Percentiles rank a stretch among this genome's conserved stretches.
phyloP scores from a whole-genome alignment of 35 echinoderm and acorn worm species.

The Ptychodera flava region DNA sequence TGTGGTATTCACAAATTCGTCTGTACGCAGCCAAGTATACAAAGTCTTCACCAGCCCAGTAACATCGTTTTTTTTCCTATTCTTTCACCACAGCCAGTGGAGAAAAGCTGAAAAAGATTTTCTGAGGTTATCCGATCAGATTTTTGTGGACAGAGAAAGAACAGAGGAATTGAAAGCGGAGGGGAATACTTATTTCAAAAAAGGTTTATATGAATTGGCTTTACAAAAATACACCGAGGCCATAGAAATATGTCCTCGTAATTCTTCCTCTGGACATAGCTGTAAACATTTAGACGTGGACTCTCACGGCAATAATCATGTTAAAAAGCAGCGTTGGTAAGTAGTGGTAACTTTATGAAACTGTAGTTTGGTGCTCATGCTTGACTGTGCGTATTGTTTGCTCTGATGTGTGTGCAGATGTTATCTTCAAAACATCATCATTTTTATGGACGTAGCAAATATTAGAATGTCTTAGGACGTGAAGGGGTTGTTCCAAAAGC shows the following conservation, averaged over 20 bases:
- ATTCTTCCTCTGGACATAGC: neutral
- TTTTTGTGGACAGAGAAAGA: neutral
- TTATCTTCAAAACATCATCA: too few relatives aligned
- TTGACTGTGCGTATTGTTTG: too few relatives aligned
- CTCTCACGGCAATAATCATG: neutral
- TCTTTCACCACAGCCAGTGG: conserved; percentile 6
- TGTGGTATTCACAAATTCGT: too few relatives aligned
- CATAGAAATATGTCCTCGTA: conserved; percentile 12
- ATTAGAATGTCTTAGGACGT: too few relatives aligned
- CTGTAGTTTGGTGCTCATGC: too few relatives aligned
- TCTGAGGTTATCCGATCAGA: neutral
- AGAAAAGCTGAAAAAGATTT: conserved; percentile 27
- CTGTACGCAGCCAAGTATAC: too few relatives aligned
- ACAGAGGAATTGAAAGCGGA: conserved; percentile 24
- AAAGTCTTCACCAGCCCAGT: too few relatives aligned
- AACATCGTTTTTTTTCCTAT: too few relatives aligned
- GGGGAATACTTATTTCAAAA: conserved; percentile 26
- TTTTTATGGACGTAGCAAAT: too few relatives aligned
- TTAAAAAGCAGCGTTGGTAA: neutral
- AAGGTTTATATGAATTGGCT: conserved; percentile 12
- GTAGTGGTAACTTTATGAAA: too few relatives aligned
- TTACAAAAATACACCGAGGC: conserved; percentile 16
- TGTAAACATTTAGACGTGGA: neutral
- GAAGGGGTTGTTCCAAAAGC: too few relatives aligned
- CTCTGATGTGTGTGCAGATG: too few relatives aligned